Conservation (phyloP, 1,140 invertebrate species). For the Brachionus koreanus region DNA sequence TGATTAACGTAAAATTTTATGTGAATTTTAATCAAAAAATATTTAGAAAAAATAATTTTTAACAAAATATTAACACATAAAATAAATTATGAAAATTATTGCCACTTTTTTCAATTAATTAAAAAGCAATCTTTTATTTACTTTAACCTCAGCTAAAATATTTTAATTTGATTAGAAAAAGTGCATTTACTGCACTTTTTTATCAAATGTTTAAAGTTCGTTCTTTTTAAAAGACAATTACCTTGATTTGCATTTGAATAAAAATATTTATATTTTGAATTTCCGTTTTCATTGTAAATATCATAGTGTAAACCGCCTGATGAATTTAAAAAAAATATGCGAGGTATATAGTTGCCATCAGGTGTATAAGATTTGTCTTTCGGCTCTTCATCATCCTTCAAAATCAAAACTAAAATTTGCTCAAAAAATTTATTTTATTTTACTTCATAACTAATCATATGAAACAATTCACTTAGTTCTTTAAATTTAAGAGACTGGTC, state of each 20-base stretch:
- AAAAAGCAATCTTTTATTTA: no score
- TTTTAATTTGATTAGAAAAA: background rate
- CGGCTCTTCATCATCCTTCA: conserved; percentile 45
- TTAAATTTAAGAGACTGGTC: conserved; percentile 61
- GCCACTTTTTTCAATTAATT: no score
- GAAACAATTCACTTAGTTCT: conserved; percentile 62
- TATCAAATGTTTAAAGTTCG: background rate
- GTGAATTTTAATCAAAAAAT: no score
- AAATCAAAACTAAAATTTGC: background rate
- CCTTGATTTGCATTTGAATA: conserved; percentile 40
- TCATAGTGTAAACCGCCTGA: background rate
- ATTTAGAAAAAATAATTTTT: no score
- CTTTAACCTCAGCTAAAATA: no score
- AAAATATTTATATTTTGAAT: conserved; percentile 28
- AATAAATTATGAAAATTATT: no score
- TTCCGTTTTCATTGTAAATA: conserved; percentile 20
- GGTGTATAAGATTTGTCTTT: conserved; percentile 13
- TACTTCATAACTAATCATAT: conserved; percentile 62
- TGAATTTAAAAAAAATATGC: conserved; percentile 45
- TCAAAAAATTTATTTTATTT: background rate
- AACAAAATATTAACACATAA: no score
- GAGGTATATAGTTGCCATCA: conserved; percentile 45
- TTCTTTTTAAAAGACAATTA: no score
- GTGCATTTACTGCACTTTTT: background rate
- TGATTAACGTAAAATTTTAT: no score